A percentile compares a stretch with the other conserved stretches of the same genome.
These are phyloP conservation scores for Cirrhinus molitorella DNA, from an alignment of 2,797 vertebrate genomes.

Conservation along the genomic window DNA sequence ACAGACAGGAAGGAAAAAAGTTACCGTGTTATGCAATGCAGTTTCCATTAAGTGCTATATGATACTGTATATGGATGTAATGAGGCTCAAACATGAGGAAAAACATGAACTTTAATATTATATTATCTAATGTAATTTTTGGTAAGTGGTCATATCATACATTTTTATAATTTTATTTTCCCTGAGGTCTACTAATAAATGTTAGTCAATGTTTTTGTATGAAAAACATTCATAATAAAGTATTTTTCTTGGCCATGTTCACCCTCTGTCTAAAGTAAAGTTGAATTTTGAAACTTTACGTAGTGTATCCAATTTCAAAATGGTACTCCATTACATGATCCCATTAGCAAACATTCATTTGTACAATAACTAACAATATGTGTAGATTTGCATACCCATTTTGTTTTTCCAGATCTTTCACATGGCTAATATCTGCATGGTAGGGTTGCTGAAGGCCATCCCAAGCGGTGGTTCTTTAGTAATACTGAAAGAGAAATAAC, in stretches of 20 bases:
- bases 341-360: neutral
- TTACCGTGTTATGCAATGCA: neutral
- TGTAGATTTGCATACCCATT: conserved; percentile 42
- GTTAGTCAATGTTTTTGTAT: neutral
- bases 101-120: neutral
- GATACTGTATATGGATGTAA: neutral
- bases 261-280: neutral
- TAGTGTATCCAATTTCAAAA: neutral
- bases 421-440: conserved; percentile 32
- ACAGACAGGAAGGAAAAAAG: neutral
- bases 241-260: neutral
- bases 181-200: too few species aligned
- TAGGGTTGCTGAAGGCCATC: conserved; percentile 27
- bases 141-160: neutral
- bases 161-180: neutral
- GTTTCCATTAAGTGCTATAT: neutral
- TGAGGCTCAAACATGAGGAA: neutral
- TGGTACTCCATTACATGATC: neutral
- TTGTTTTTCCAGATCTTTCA: conserved; percentile 48
- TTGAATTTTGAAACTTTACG: neutral
- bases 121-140: neutral
- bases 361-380: neutral
- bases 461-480: neutral
- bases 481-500: conserved; percentile 11
- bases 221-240: too few species aligned